Base-by-base conservation (phyloP, 1,140 invertebrate genomes). In the Conopomorpha cramerella region DNA sequence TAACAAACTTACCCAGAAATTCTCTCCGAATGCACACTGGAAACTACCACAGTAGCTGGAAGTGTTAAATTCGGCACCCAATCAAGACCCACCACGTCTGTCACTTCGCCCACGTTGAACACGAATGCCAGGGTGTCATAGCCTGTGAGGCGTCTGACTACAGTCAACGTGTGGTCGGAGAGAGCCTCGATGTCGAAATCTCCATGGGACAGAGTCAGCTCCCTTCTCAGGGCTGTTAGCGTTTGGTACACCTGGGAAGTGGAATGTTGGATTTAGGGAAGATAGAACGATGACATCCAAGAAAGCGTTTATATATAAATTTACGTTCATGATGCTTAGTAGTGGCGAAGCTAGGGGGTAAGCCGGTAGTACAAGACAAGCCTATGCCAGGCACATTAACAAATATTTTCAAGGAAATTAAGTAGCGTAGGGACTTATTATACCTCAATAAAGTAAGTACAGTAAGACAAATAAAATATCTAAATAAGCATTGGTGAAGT, bases 151-250 rank as follows among this genome's bases (percentile, higher is more conserved):
- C 51, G 51, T 7, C 70, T 35, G 12, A 62, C 52, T 3, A 74
- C 30, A 12, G 55, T 50, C n/a, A 74, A 26, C 0, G 60, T 54
- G 1, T 43, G 40, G 31, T 55, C 46, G 8, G 55, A 54, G 0
- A 78, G 36, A 0, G 73, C 61, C 36, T 58, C 43, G 2, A 78
- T 53, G n/a, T 55, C 44, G 42, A 61, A 65, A 12, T 61, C 56
- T 0, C 76, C 76, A 14, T 77, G 55, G 8, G 62, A 63, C 0
- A 77, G 36, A 1, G 64, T 49, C 15, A 47, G 45, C 30, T 59
- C 45, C 28, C 58, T 55, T 3, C 73, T 61, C 0, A 70, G 43
- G 10, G 42, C 35, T 16, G 62, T 61, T 3, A 78, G 39, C 0
- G 46, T 38, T 55, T 72, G 62, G 33, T 73, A 78, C 0, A 77